Base-by-base conservation (phyloP, 2,797 vertebrate species). In the Podargus strigoides region DNA sequence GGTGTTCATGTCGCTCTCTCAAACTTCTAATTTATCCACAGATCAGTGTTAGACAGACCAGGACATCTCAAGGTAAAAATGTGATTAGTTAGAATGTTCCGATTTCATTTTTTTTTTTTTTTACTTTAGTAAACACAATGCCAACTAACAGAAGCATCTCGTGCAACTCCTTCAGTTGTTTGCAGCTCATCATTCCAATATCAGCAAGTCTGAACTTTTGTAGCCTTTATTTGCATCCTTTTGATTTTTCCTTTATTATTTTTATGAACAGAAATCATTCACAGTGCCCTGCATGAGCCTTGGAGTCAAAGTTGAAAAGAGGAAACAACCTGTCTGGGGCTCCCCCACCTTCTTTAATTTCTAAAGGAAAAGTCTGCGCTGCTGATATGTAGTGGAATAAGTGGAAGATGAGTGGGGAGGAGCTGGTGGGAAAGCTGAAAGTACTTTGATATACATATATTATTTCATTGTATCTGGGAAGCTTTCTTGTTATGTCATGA, bases 271-370 rank as follows among this genome's bases (percentile, higher is more conserved):
- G 56, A 69, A 44, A 56, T 49, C 2, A 27, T 12, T 55, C 30
- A 11, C 14, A 34, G 8, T 21, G 17, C 46, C 30, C 28, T 52
- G 47, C 24, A 27, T 77, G n/a, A 72, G 22, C 13, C 15, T 59
- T 69, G 10, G 27, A 64, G 17, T 36, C 4, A 0, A 47, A 58
- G 24, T 59, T 42, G 37, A n/a, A 46, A 56, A 55, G 27, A 36
- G 22, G 41, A 60, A 55, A 30, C 27, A 68, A n/a, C 20, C 17
- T 49, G 55, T 42, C 37, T n/a, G 27, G 8, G 27, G 3, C 6
- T 6, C 7, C 11, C 1, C 7, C 11, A 6, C 5, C 4, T 9
- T 3, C 2, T 70, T 58, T 21, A 39, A 0, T 39, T 58, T 77
- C 44, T 63, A 28, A 50, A 26, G 53, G 20, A 32, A 44, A 56